Percentiles rank a stretch among this genome's conserved stretches.
Conservation (phyloP, 2,888 invertebrate species). For the Amiota mariae region DNA sequence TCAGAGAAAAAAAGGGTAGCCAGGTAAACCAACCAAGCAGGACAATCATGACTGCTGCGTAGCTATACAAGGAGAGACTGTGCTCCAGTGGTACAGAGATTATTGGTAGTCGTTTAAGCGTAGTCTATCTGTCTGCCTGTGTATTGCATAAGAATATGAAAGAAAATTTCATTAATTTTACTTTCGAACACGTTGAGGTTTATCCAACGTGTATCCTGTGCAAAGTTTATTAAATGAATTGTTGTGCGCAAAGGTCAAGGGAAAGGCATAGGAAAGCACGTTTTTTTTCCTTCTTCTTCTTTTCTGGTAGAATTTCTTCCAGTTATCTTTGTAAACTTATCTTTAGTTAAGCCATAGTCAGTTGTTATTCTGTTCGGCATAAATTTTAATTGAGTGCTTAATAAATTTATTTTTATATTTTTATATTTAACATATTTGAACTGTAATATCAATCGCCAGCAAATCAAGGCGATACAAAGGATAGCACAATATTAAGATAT, state of each 20-base stretch:
- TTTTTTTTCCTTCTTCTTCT: too few species aligned
- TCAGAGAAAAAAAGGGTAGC: too few species aligned
- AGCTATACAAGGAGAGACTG: not conserved
- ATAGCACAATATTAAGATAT: too few species aligned
- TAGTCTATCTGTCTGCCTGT: not conserved
- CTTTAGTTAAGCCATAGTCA: too few species aligned
- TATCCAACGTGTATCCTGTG: slow-evolving; percentile 8
- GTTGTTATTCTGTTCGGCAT: slow-evolving; percentile 35
- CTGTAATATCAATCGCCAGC: too few species aligned
- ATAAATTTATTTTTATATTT: slow-evolving; percentile 18
- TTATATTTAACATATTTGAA: too few species aligned
- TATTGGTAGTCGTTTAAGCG: not conserved
- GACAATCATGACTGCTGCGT: not conserved
- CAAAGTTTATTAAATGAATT: slow-evolving; percentile 20
- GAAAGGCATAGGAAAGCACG: too few species aligned
- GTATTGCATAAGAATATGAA: slow-evolving; percentile 18
- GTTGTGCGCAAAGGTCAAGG: too few species aligned
- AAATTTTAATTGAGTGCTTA: slow-evolving; percentile 57
- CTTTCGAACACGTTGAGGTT: slow-evolving; percentile 21
- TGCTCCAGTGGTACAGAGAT: not conserved
- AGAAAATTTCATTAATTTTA: slow-evolving; percentile 64
- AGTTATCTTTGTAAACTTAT: too few species aligned
- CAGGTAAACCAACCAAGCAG: too few species aligned
- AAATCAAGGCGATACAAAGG: too few species aligned
- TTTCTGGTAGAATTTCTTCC: too few species aligned